Percentiles rank a stretch among this genome's conserved stretches.
phyloP scores from a whole-genome alignment of 1,140 invertebrate genomes.

The Eueides isabella region DNA sequence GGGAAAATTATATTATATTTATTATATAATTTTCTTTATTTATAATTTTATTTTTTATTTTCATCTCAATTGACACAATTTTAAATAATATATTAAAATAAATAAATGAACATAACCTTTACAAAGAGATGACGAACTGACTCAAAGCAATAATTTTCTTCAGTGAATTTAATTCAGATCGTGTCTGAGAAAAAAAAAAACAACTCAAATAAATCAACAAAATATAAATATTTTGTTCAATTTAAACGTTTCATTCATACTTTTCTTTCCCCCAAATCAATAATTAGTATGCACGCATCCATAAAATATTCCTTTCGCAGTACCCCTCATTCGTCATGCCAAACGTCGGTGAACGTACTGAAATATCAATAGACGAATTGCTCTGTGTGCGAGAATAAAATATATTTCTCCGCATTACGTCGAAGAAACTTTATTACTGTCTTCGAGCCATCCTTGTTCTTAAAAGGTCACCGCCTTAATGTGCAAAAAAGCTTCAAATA shows the following conservation, averaged over 20 bases:
- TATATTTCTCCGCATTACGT: constrained; percentile 47
- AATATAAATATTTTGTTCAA: no score
- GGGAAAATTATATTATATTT: no score
- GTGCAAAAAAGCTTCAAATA: constrained; percentile 17
- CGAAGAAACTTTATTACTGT: constrained; percentile 49
- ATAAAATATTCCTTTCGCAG: constrained; percentile 29
- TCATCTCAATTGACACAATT: no score
- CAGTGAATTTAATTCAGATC: no score
- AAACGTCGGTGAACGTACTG: constrained; percentile 34
- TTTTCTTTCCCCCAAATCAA: not conserved
- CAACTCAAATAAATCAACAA: no score
- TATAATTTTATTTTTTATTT: no score
- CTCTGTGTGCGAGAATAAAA: constrained; percentile 42
- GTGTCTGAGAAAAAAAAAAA: no score
- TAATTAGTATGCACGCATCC: not conserved
- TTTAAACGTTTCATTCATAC: not conserved
- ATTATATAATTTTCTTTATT: no score
- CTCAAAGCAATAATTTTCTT: no score
- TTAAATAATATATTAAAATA: no score
- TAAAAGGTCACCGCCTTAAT: constrained; percentile 30
- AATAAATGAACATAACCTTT: no score
- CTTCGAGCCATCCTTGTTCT: constrained; percentile 22
- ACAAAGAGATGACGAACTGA: no score
- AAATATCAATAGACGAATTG: constrained; percentile 52
- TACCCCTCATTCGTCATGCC: constrained; percentile 30